phyloP scores from a whole-genome alignment of 2,888 invertebrate genomes.

The Halictus ligatus region DNA sequence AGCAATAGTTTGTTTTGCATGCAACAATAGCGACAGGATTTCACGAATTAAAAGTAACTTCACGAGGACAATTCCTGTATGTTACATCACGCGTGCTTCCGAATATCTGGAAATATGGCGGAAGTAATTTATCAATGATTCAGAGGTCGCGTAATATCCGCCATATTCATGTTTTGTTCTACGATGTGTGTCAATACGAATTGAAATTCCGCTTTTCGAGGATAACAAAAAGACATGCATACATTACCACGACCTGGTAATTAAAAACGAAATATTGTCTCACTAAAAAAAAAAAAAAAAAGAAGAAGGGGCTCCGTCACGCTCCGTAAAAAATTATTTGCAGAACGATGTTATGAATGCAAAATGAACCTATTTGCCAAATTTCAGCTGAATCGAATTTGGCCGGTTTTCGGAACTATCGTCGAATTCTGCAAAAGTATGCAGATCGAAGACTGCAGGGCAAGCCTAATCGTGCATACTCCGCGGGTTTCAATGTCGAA shows the following conservation, averaged over 20 bases:
- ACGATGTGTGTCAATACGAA: conserved; percentile 5
- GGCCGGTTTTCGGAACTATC: no score
- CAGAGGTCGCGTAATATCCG: conserved; percentile 63
- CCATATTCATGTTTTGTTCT: conserved; percentile 54
- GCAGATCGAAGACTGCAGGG: not conserved
- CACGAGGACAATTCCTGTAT: conserved; percentile 19
- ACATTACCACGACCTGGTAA: not conserved
- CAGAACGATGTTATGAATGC: no score
- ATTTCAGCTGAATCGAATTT: no score
- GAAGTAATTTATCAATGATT: conserved; percentile 63
- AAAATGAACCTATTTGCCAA: no score
- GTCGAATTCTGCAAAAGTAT: not conserved
- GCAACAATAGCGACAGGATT: not conserved
- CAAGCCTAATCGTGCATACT: not conserved
- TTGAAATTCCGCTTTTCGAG: not conserved
- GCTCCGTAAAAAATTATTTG: no score
- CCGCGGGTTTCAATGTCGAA: conserved; percentile 38
- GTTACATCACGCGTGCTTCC: conserved; percentile 47
- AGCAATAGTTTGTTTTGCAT: not conserved
- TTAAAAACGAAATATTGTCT: not conserved
- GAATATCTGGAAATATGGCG: conserved; percentile 56
- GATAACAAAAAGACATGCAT: conserved; percentile 4
- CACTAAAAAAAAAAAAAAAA: no score
- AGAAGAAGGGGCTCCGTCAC: no score
- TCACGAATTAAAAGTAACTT: not conserved